A percentile compares a stretch with the other conserved stretches of the same genome.
Conservation (phyloP, 2,888 invertebrate species). For the Limnephilus auricula region DNA sequence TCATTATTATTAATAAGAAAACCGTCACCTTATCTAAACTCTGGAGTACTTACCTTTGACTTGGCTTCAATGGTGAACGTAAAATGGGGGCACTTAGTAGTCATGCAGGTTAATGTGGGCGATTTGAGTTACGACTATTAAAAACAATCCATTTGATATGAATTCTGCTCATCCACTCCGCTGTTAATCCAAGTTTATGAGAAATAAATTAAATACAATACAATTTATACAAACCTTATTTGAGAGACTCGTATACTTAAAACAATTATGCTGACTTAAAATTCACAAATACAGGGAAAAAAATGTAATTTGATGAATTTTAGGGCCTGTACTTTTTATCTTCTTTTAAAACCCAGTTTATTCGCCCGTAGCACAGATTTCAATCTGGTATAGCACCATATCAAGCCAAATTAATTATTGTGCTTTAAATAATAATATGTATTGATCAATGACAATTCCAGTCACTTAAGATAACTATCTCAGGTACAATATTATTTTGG, state of each 20-base stretch:
- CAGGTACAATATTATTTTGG: not conserved
- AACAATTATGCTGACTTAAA: no score
- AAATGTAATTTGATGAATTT: no score
- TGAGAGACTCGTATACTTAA: not conserved
- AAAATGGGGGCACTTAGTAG: not conserved
- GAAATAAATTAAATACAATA: not conserved
- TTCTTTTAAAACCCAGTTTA: not conserved
- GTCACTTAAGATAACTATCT: not conserved
- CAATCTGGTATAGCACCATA: no score
- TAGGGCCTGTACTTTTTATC: no score
- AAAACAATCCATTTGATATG: slow-evolving; percentile 10
- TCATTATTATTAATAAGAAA: not conserved
- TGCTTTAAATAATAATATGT: no score
- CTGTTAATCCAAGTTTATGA: not conserved
- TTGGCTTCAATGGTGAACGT: not conserved
- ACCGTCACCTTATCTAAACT: not conserved
- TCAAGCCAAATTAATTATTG: no score
- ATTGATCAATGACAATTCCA: not conserved
- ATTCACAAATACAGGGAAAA: no score
- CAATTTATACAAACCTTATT: not conserved
- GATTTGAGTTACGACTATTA: slow-evolving; percentile 27
- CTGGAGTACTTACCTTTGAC: not conserved
- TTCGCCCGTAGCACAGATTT: no score
- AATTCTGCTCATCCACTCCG: not conserved
- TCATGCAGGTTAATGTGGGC: slow-evolving; percentile 41